Percentiles rank a stretch among this genome's conserved stretches.
These are phyloP conservation scores for Prosopocoilus inquinatus DNA, from an alignment of 2,888 invertebrate species.

Conservation along the genomic window DNA sequence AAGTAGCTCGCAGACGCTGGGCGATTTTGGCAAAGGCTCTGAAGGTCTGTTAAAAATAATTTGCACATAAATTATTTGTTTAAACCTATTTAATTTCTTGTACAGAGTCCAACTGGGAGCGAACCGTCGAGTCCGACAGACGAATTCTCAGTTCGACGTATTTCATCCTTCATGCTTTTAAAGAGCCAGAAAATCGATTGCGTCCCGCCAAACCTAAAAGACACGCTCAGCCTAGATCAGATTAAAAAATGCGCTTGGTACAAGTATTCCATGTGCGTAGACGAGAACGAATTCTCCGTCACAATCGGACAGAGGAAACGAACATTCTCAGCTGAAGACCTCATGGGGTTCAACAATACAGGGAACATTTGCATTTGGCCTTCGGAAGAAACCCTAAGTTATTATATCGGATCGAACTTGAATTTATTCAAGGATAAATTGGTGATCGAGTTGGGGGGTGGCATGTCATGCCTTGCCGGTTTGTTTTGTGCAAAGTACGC, in stretches of 20 bases:
- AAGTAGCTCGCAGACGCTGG: constrained; percentile 67
- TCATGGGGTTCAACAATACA: constrained; percentile 80
- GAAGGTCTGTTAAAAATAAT: constrained; percentile 40
- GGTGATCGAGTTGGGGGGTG: constrained; percentile 78
- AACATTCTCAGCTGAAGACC: constrained; percentile 65
- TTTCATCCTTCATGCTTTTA: constrained; percentile 59
- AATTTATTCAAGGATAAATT: constrained; percentile 64
- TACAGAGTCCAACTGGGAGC: constrained; percentile 48
- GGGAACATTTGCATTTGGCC: constrained; percentile 81
- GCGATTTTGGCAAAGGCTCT: constrained; percentile 67
- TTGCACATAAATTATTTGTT: constrained; percentile 13
- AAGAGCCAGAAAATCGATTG: constrained; percentile 49
- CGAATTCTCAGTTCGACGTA: constrained; percentile 58
- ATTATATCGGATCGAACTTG: constrained; percentile 64
- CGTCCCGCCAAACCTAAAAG: constrained; percentile 24
- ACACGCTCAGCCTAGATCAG: constrained; percentile 7
- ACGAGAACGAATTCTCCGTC: constrained; percentile 53
- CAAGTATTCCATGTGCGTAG: constrained; percentile 58
- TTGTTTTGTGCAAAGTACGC: constrained; percentile 69
- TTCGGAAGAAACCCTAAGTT: constrained; percentile 72
- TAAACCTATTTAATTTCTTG: constrained; percentile 8
- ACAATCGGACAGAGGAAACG: constrained; percentile 61
- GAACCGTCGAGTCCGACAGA: constrained; percentile 51
- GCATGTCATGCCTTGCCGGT: constrained; percentile 81
- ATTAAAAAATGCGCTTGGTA: constrained; percentile 56